A percentile compares a stretch with the other conserved stretches of the same genome.
Conservation (phyloP, 2,113 vertebrate species). For the Chaenocephalus aceratus region DNA sequence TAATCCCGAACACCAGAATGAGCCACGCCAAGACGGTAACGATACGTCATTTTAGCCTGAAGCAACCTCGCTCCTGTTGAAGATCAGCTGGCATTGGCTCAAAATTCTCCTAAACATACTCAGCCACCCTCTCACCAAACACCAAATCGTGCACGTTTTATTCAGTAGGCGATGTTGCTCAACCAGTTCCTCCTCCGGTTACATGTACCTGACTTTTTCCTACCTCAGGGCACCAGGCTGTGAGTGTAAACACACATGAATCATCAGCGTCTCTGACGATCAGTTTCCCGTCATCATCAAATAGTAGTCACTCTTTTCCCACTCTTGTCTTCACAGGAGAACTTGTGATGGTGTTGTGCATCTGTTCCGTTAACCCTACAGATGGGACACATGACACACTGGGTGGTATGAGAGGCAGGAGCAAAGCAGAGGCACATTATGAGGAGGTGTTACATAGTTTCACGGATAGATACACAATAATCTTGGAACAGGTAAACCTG, state of each 20-base stretch:
- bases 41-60: neutral
- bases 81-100: constrained; percentile 20
- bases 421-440: neutral
- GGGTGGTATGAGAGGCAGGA: neutral
- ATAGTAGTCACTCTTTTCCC: neutral
- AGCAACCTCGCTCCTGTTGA: neutral
- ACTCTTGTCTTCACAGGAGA: neutral
- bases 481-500: neutral
- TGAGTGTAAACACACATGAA: constrained; percentile 55
- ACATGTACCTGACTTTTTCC: constrained; percentile 24
- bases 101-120: constrained; percentile 4
- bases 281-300: neutral
- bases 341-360: neutral
- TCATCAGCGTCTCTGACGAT: constrained; percentile 41
- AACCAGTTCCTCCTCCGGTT: constrained; percentile 51
- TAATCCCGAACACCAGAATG: neutral
- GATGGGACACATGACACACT: neutral
- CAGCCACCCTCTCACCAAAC: neutral
- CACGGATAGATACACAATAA: neutral
- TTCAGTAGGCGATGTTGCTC: constrained; percentile 12
- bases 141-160: neutral
- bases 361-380: constrained; percentile 1
- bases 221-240: constrained; percentile 18
- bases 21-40: neutral
- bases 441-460: neutral